Conservation (phyloP, 2,113 vertebrate genomes). For the Saccopteryx bilineata region DNA sequence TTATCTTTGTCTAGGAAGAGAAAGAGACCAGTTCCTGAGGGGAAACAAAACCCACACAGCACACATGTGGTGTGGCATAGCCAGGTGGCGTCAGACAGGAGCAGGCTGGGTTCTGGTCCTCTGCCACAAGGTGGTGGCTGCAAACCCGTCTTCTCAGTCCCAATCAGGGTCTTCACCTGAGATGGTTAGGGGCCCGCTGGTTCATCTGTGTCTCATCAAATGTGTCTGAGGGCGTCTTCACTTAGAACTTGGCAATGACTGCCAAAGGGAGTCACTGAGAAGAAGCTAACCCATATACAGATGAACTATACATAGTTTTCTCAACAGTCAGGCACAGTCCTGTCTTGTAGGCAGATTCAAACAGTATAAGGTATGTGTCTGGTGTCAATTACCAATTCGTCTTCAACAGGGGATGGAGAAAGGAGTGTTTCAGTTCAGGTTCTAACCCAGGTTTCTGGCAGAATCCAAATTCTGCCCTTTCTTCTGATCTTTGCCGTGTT, state of each 20-base stretch:
- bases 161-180: not conserved
- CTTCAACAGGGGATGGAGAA: not conserved
- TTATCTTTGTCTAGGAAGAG: conserved; percentile 19
- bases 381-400: not conserved
- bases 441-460: not conserved
- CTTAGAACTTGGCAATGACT: not conserved
- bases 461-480: not conserved
- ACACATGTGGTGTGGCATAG: not conserved
- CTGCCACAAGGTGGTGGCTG: not conserved
- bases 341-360: not conserved
- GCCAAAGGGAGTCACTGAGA: not conserved
- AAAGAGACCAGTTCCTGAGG: not conserved
- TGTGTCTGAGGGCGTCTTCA: not conserved
- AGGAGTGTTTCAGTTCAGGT: not conserved
- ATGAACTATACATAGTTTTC: not conserved
- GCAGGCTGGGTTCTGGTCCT: not conserved
- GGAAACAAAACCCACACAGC: not conserved
- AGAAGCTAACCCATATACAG: not conserved
- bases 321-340: not conserved
- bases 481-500: not conserved
- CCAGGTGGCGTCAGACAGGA: not conserved
- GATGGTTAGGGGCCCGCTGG: not conserved
- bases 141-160: rapidly evolving
- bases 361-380: not conserved
- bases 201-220: not conserved